Base-by-base conservation (phyloP, 2,797 vertebrate genomes). In the Syngnathus rostellatus region DNA sequence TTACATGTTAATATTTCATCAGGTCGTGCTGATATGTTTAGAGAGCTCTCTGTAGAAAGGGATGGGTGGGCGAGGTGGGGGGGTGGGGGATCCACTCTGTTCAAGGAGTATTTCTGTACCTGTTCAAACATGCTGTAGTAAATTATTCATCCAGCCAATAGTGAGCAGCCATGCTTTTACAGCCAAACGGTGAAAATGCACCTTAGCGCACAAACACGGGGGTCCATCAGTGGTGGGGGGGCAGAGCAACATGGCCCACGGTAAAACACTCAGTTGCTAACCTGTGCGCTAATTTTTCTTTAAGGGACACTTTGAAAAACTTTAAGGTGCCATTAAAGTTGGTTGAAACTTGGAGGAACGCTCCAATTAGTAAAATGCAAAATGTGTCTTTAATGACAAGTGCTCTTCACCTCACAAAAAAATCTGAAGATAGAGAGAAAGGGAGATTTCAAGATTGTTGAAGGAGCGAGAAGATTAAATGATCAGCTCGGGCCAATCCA, bases 71-170 rank as follows among this genome's bases (percentile, higher is more conserved):
- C 12, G 2, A 31, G n/a, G n/a, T n/a, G n/a, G 21, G 12, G 43
- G 41, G 16, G 14, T 72, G 61, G 10, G 55, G 74, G 68, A 84
- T 88, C 82, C 83, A 83, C 83, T 88, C 83, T 88, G 86, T 88
- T 76, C 82, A 79, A 74, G 83, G 92, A 91, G 91, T 92, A 93
- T 92, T 93, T 91, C 85, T 87, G 93, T 95, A 96, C 95, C 94
- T 98, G 94, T 92, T 92, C 92, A 93, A 94, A 94, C 91, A 93
- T 87, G 90, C 85, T 82, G 77, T 65, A 63, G 71, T 96, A 88
- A 95, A 96, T 94, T 93, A 97, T 94, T 94, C 86, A 98, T 92
- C 88, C 72, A 5, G 65, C 74, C 1, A 72, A 69, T 71, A 78
- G 75, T 70, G 77, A 84, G 81, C 80, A 75, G 46, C 65, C 71